These are phyloP conservation scores for Florisuga fusca DNA, from an alignment of 2,797 vertebrate genomes.

Conservation along the genomic window DNA sequence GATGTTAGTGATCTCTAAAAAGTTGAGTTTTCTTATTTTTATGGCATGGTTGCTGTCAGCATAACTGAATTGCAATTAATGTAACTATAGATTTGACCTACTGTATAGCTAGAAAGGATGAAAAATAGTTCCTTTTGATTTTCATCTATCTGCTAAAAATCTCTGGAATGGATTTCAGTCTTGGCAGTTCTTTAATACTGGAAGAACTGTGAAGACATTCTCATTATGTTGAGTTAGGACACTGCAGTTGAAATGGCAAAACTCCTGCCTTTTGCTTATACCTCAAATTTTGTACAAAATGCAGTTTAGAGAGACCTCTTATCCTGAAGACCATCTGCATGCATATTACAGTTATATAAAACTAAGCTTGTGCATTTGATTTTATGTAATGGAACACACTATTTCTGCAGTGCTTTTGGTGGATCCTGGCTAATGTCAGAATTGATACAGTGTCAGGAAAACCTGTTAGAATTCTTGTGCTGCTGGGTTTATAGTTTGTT, in stretches of 20 bases:
- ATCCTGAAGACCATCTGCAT: constrained; percentile 8
- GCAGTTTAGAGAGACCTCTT: background rate
- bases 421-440: constrained; percentile 3
- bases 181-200: background rate
- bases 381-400: constrained; percentile 40
- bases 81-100: background rate
- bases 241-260: background rate
- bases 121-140: background rate
- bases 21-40: background rate
- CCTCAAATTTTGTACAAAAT: background rate
- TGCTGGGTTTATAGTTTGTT: constrained; percentile 46
- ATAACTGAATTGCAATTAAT: background rate
- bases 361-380: constrained; percentile 24
- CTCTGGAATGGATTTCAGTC: background rate
- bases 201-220: background rate
- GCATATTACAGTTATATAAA: constrained; percentile 51
- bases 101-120: background rate
- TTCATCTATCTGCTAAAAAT: background rate
- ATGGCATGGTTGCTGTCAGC: background rate
- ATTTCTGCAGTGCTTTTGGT: constrained; percentile 33
- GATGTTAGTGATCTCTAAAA: background rate
- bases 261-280: background rate
- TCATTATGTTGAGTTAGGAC: background rate
- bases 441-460: constrained; percentile 6
- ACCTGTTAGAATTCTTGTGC: constrained; percentile 35